Base-by-base conservation (phyloP, 2,113 vertebrate species). In the Dasyornis broadbenti region DNA sequence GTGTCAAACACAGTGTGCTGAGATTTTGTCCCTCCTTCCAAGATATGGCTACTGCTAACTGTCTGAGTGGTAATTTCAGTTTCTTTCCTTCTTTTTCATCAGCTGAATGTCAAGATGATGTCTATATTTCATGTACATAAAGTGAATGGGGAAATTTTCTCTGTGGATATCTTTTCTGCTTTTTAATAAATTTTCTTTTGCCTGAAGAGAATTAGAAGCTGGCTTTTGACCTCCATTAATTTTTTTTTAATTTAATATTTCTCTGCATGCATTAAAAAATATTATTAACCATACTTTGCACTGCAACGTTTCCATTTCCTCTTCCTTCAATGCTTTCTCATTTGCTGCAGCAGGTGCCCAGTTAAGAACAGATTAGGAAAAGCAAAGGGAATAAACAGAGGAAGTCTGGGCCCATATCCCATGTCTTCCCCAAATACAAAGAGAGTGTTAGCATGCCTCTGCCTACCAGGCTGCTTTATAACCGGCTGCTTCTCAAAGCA, bases 151-250 rank as follows among this genome's bases (percentile, higher is more conserved):
- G 22, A 82, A 83, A 78, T 35, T 85, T 93, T 88, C 73, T 84
- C 84, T 78, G 40, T 75, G 93, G 94, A 93, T 86, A 89, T 44
- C 56, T 95, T 82, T 90, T 73, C 72, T 93, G 31, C 52, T 76
- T 89, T 96, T 95, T 97, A 95, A 96, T 96, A 91, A 92, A 82
- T 93, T 91, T 94, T 47, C 93, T 95, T 96, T 97, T 92, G 90
- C 93, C 86, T 96, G 92, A 95, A 96, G 97, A 95, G 92, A 94
- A 96, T 96, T 95, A 88, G 68, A 96, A 91, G 45, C 59, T 96
- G 86, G 52, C 86, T 97, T 98, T 96, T 92, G 82, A 93, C 91
- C 95, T 97, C 91, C 87, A 86, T 97, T 97, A 97, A 95, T 97
- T 92, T 96, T 95, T 95, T 95, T 96, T 94, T 13, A 96, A 96